Conservation (phyloP, 1,140 invertebrate genomes). For the Drosophila ercepeae region DNA sequence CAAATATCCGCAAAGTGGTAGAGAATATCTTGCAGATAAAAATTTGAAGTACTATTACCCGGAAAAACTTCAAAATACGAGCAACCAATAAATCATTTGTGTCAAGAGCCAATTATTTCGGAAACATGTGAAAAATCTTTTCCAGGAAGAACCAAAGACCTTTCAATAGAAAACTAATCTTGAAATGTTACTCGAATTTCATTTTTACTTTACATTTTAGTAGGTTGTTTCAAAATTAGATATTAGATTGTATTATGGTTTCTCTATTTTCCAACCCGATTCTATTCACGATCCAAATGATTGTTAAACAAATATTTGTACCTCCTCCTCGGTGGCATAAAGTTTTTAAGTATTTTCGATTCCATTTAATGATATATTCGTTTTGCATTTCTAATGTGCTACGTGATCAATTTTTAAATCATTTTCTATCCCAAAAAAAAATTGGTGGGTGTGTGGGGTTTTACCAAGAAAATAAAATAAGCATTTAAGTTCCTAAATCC, state of each 20-base stretch:
- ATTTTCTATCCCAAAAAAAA: background rate
- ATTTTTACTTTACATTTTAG: background rate
- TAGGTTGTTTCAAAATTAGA: background rate
- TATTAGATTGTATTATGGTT: background rate
- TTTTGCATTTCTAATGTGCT: slow-evolving; percentile 1
- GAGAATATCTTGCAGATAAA: background rate
- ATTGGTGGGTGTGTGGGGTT: background rate
- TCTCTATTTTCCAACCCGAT: background rate
- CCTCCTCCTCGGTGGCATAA: background rate
- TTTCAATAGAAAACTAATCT: background rate
- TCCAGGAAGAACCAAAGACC: background rate
- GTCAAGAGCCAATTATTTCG: background rate
- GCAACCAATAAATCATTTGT: background rate
- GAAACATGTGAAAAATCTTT: background rate
- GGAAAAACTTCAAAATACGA: background rate
- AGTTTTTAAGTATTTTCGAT: background rate
- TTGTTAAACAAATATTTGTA: background rate
- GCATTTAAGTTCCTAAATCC: background rate
- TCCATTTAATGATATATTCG: slow-evolving; percentile 1
- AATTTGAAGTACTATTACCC: background rate
- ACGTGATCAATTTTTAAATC: background rate
- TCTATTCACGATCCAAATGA: background rate
- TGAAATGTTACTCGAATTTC: background rate
- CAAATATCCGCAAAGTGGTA: background rate
- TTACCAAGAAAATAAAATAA: background rate